A percentile compares a stretch with the other conserved stretches of the same genome.
These are phyloP conservation scores for Halyomorpha halys DNA, from an alignment of 1,140 invertebrate genomes.

Conservation along the genomic window DNA sequence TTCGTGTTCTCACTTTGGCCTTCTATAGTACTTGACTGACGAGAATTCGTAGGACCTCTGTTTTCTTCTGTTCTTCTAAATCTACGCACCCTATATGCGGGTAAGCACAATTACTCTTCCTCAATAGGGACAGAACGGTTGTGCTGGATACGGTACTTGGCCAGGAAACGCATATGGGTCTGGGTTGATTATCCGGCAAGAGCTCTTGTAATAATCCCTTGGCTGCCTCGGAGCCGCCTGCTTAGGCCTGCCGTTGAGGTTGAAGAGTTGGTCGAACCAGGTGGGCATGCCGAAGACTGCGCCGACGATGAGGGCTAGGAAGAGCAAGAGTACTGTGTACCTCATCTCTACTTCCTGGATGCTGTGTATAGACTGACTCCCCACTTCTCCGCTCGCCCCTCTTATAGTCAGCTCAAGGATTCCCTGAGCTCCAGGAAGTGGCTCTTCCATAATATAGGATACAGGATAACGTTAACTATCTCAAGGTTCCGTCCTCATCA, in stretches of 20 bases:
- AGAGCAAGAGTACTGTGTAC: neutral
- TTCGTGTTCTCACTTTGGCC: too few species aligned
- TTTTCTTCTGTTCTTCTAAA: too few species aligned
- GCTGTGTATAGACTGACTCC: neutral
- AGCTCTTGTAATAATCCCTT: conserved; percentile 32
- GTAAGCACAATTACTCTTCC: neutral
- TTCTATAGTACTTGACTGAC: too few species aligned
- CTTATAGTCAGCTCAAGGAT: neutral
- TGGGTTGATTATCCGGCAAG: conserved; percentile 34
- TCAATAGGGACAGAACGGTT: conserved; percentile 34
- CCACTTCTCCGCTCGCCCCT: neutral
- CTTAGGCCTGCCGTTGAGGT: neutral
- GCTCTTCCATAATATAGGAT: too few species aligned
- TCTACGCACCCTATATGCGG: neutral
- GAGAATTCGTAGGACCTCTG: too few species aligned
- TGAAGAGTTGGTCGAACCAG: conserved; percentile 25
- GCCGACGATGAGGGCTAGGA: neutral
- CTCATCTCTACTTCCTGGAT: conserved; percentile 11
- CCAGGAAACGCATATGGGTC: conserved; percentile 36
- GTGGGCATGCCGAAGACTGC: neutral
- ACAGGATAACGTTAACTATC: too few species aligned
- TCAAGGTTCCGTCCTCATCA: too few species aligned
- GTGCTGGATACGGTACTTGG: conserved; percentile 32
- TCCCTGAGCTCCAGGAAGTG: too few species aligned
- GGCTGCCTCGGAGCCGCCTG: neutral